Percentiles rank a stretch among this genome's conserved stretches.
phyloP scores from a whole-genome alignment of 2,113 vertebrate genomes.

The Thryonomys swinderianus region DNA sequence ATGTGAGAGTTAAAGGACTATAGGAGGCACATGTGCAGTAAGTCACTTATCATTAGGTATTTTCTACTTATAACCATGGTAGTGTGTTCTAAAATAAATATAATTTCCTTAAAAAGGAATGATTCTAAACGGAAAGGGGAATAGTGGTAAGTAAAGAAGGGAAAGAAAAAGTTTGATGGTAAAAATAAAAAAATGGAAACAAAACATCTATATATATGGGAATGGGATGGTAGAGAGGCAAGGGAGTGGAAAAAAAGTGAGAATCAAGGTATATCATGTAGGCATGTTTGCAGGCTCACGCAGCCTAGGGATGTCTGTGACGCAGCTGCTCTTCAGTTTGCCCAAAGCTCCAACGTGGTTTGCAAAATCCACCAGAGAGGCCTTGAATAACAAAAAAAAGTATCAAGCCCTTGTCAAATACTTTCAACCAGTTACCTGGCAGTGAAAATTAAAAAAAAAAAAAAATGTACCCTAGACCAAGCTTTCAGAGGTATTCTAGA shows the following conservation, averaged over 20 bases:
- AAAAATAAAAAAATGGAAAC: too few species aligned
- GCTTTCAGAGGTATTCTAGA: slow-evolving; percentile 95
- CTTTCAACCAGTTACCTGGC: slow-evolving; percentile 94
- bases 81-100: not conserved
- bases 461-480: slow-evolving; percentile 97
- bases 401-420: slow-evolving; percentile 90
- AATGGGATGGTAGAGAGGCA: too few species aligned
- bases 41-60: not conserved
- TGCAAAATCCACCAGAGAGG: slow-evolving; percentile 88
- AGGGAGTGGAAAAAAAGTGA: too few species aligned
- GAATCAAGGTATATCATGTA: too few species aligned
- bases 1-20: not conserved
- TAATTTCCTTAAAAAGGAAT: not conserved
- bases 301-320: too few species aligned
- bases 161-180: too few species aligned
- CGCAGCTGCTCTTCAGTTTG: too few species aligned
- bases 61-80: not conserved
- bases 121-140: not conserved
- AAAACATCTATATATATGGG: too few species aligned
- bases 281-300: too few species aligned
- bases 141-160: not conserved
- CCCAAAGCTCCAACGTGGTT: too few species aligned
- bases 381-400: slow-evolving; percentile 91
- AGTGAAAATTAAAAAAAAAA: slow-evolving; percentile 99
- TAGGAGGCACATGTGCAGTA: not conserved